Base-by-base conservation (phyloP, 2,888 invertebrate species). In the Orthosia gracilis region DNA sequence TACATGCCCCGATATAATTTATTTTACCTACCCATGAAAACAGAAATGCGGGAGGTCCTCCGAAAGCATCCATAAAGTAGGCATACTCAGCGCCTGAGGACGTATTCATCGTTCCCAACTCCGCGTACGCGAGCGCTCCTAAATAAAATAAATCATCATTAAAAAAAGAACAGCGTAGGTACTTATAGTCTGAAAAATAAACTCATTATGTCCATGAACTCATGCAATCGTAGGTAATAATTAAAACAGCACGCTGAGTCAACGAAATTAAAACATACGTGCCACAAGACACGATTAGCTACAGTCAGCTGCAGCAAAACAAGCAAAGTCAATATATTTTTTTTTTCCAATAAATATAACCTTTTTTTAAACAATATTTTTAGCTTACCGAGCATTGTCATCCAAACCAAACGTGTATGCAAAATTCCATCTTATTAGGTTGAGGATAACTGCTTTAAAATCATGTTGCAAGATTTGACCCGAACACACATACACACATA, bases 31-130 rank as follows among this genome's bases (percentile, higher is more conserved):
- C 98, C 99, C 99, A 99, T 92, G 98, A 98, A 96, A 99, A 99
- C 84, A 99, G 97, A 96, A 99, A 99, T 87, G 99, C 99, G 83
- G 99, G 98, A 79, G 98, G 97, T 89, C 98, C 98, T 85, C 99
- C 99, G 94, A 99, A 99, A 75, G 99, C 99, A 94, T 99, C 99
- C 98, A 99, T 98, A 96, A 99, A 99, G 95, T 99, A 99, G 86
- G 99, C 99, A 97, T 99, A 99, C 95, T 99, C 99, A 83, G 99
- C 99, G 85, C 99, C 99, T 83, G 99, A 99, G 89, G 98, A 98
- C 90, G 99, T 98, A 95, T 99, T 99, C 98, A 99, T 98, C 85
- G 99, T 99, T 91, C 99, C 99, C 93, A 99, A 96, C 97, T 99
- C 99, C 89, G 99, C 99, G 94, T 99, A 99, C 87, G 99, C 98